Percentiles rank a stretch among this genome's conserved stretches.
Conservation (phyloP, 2,113 vertebrate genomes). For the Gymnorhina tibicen region DNA sequence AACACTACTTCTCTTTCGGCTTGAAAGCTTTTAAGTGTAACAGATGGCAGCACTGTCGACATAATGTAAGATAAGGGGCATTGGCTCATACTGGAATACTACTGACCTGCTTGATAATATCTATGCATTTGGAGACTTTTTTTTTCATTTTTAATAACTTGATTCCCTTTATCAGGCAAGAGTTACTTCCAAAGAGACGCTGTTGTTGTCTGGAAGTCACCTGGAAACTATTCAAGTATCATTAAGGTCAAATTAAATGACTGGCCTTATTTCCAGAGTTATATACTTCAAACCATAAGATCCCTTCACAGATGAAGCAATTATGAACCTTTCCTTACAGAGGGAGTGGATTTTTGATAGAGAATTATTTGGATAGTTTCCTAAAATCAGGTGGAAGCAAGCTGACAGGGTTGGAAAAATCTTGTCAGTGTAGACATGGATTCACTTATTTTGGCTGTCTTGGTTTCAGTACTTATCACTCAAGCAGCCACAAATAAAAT, state of each 20-base stretch:
- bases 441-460: neutral
- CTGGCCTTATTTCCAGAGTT: neutral
- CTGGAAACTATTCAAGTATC: neutral
- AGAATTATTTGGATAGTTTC: neutral
- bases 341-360: neutral
- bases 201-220: conserved; percentile 6
- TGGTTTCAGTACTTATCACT: neutral
- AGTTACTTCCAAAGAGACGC: neutral
- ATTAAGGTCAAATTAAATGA: conserved; percentile 19
- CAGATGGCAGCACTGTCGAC: neutral
- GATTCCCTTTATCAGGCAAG: neutral
- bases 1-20: neutral
- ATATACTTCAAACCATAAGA: neutral
- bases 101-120: neutral
- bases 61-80: neutral
- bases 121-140: neutral
- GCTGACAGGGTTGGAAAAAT: neutral
- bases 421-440: accelerated
- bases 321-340: neutral
- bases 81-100: neutral
- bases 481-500: neutral
- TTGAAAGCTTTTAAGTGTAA: conserved; percentile 9
- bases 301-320: neutral
- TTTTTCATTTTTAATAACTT: neutral
- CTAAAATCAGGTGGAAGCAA: neutral